phyloP scores from a whole-genome alignment of 2,888 invertebrate species.

The Leptopilina drosophilae region DNA sequence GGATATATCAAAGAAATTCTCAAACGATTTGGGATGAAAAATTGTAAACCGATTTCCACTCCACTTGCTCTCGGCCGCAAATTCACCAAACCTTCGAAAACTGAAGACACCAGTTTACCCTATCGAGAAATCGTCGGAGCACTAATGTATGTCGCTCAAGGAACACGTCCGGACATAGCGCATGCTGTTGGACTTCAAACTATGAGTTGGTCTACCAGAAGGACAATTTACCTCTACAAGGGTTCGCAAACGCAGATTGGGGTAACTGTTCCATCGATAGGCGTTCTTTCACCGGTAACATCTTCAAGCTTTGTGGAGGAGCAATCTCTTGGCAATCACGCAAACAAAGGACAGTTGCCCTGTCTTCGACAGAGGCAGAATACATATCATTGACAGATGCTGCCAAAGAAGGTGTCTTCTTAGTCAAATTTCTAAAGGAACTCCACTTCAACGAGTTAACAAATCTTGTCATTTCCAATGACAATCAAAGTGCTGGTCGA shows the following conservation, averaged over 20 bases:
- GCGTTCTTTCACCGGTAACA: conserved; percentile 20
- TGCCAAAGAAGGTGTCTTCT: conserved; percentile 41
- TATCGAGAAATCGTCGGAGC: not conserved
- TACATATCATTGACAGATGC: conserved; percentile 19
- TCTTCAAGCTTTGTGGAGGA: not conserved
- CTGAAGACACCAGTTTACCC: not conserved
- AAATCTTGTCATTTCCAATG: not conserved
- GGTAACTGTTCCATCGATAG: conserved; percentile 49
- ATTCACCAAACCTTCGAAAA: not conserved
- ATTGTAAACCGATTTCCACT: not conserved
- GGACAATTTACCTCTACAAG: conserved; percentile 16
- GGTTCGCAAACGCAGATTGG: conserved; percentile 62
- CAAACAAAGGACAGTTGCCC: conserved; percentile 43
- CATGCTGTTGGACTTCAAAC: conserved; percentile 6
- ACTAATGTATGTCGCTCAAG: not conserved
- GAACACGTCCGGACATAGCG: not conserved
- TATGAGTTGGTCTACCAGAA: not conserved
- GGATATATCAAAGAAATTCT: not conserved
- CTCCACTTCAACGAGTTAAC: not conserved
- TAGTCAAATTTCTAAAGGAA: not conserved
- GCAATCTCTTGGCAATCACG: conserved; percentile 42
- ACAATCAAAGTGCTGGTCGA: conserved; percentile 37
- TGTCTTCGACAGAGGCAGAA: not conserved
- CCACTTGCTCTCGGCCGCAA: not conserved
- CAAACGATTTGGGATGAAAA: not conserved